A percentile compares a stretch with the other conserved stretches of the same genome.
Evolutionary conservation across 1,140 invertebrate species (phyloP).

Genomic region (Paraescarpia echinospica): DNA sequence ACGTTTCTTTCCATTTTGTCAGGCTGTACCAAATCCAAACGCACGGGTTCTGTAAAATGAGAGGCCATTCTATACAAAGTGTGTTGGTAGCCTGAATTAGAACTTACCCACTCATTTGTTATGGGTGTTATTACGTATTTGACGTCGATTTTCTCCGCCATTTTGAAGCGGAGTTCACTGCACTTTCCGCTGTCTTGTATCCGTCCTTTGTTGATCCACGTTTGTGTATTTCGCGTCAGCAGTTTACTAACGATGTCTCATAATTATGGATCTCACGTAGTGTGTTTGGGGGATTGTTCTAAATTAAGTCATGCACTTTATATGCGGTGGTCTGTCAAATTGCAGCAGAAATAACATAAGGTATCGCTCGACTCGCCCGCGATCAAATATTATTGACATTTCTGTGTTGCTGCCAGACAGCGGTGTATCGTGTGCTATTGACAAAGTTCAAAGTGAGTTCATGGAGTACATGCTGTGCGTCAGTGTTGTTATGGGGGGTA

Average conservation of each 20-base stretch:
- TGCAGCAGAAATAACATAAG: neutral
- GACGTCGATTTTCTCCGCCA: neutral
- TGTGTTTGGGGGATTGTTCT: neutral
- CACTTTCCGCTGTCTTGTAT: neutral
- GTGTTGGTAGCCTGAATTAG: neutral
- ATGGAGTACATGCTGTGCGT: neutral
- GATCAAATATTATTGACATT: neutral
- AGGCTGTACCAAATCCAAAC: neutral
- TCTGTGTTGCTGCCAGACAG: neutral
- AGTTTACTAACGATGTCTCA: neutral
- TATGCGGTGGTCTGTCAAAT: neutral
- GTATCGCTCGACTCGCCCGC: neutral
- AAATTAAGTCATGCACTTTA: neutral
- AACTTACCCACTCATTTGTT: neutral
- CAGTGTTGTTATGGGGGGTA: neutral
- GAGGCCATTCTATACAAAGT: neutral
- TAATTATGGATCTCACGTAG: neutral
- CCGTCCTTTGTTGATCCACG: neutral
- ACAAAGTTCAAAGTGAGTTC: neutral
- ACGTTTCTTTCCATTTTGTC: neutral
- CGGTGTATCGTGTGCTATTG: neutral
- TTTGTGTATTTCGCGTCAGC: neutral
- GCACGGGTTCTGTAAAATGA: neutral
- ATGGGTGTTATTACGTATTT: too few species aligned
- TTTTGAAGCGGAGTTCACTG: neutral